phyloP scores from a whole-genome alignment of 1,140 invertebrate species.

The Drosophila albomicans region DNA sequence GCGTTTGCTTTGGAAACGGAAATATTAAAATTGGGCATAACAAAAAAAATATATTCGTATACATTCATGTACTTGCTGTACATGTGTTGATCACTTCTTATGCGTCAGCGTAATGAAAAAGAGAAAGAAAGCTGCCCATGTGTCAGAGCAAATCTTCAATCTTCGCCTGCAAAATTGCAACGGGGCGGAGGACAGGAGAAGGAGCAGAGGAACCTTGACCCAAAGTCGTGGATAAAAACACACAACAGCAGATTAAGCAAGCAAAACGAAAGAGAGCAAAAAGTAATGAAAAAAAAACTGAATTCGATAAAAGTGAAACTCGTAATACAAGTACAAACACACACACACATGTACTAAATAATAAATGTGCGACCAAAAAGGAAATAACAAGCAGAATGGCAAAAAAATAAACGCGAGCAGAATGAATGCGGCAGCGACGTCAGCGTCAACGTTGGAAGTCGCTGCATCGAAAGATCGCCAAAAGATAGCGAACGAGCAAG shows the following conservation, averaged over 20 bases:
- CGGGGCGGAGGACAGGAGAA: neutral
- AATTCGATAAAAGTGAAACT: slow-evolving; percentile 66
- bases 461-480: slow-evolving; percentile 32
- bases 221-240: slow-evolving; percentile 52
- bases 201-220: slow-evolving; percentile 45
- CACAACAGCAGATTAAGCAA: slow-evolving; percentile 41
- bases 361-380: slow-evolving; percentile 52
- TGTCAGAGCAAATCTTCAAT: slow-evolving; percentile 26
- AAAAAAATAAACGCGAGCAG: slow-evolving; percentile 22
- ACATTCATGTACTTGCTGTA: slow-evolving; percentile 3
- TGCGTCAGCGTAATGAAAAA: slow-evolving; percentile 13
- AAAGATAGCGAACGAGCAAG: slow-evolving; percentile 3
- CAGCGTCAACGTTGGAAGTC: neutral
- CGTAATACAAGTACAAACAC: slow-evolving; percentile 35
- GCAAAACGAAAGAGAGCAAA: slow-evolving; percentile 26
- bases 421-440: slow-evolving; percentile 21
- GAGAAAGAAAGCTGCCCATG: slow-evolving; percentile 5
- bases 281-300: slow-evolving; percentile 28
- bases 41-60: slow-evolving; percentile 28
- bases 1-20: slow-evolving; percentile 41
- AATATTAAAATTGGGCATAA: slow-evolving; percentile 57
- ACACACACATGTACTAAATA: slow-evolving; percentile 25
- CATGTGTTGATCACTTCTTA: slow-evolving; percentile 19
- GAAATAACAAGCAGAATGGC: slow-evolving; percentile 51
- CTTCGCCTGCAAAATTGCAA: slow-evolving; percentile 6